A percentile compares a stretch with the other conserved stretches of the same genome.
These are phyloP conservation scores for Synergus laeviventris DNA, from an alignment of 2,888 invertebrate species.

Conservation along the genomic window DNA sequence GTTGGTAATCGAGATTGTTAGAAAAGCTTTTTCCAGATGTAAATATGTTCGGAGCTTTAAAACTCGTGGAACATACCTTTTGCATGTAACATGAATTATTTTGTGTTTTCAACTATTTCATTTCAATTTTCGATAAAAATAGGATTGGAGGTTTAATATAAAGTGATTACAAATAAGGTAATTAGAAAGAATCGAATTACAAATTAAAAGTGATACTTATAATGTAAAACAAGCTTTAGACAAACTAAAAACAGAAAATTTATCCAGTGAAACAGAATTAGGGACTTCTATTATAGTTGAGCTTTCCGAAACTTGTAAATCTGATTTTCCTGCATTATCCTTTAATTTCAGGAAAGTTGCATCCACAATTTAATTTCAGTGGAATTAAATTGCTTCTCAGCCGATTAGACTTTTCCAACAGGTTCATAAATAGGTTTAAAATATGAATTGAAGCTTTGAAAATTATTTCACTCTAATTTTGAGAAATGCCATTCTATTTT, in stretches of 20 bases:
- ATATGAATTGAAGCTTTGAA: too few species aligned
- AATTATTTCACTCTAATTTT: too few species aligned
- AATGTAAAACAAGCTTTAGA: background rate
- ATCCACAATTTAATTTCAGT: background rate
- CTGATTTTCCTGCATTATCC: background rate
- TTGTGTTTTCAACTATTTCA: background rate
- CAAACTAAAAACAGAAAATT: background rate
- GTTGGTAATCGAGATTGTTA: too few species aligned
- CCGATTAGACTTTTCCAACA: background rate
- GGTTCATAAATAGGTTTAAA: too few species aligned
- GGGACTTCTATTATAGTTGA: background rate
- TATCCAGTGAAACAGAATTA: background rate
- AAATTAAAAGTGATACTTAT: background rate
- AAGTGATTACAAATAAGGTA: background rate
- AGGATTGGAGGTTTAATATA: background rate
- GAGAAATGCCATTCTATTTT: too few species aligned
- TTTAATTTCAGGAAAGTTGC: background rate
- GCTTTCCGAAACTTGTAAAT: background rate
- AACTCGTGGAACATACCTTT: background rate
- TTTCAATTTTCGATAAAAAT: background rate
- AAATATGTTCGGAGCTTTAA: background rate
- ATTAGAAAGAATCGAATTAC: background rate
- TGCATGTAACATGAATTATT: too few species aligned
- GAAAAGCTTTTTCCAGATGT: background rate
- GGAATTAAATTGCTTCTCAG: background rate